Conservation (phyloP, 2,797 vertebrate species). For the Darevskia mixta region DNA sequence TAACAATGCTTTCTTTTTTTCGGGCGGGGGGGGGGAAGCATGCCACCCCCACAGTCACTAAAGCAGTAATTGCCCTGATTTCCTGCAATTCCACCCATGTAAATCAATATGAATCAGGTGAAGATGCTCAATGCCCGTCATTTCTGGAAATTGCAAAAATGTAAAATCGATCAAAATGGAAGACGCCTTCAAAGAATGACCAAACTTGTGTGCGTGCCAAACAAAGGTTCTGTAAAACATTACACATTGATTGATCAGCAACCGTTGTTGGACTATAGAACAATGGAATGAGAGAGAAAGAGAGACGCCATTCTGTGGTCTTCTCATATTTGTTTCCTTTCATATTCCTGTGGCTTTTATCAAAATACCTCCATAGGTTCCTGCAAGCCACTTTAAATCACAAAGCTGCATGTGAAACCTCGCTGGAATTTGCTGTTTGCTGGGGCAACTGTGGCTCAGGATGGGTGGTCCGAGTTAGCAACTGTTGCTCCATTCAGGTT, state of each 20-base stretch:
- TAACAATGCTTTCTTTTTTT: not conserved
- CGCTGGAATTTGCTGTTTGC: not conserved
- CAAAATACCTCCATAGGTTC: conserved; percentile 1
- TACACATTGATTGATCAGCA: conserved; percentile 9
- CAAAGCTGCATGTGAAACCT: not conserved
- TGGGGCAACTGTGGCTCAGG: not conserved
- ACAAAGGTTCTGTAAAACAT: conserved; percentile 20
- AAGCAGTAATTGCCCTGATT: conserved; percentile 25
- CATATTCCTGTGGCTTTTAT: not conserved
- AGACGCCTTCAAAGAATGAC: not conserved
- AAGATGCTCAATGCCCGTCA: conserved; percentile 4
- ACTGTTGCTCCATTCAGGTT: not conserved
- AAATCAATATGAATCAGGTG: conserved; percentile 16
- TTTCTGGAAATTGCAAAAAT: conserved; percentile 36
- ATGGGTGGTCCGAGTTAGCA: not conserved
- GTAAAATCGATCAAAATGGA: conserved; percentile 33
- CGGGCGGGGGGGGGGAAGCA: too few species aligned
- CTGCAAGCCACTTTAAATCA: not conserved
- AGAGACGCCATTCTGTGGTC: not conserved
- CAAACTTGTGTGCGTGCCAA: not conserved
- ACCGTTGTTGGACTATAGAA: not conserved
- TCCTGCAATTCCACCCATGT: not conserved
- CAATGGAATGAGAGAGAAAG: not conserved
- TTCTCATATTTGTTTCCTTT: not conserved
- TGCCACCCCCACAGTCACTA: not conserved